These are phyloP conservation scores for Apis laboriosa DNA, from an alignment of 1,140 invertebrate species.

Conservation along the genomic window DNA sequence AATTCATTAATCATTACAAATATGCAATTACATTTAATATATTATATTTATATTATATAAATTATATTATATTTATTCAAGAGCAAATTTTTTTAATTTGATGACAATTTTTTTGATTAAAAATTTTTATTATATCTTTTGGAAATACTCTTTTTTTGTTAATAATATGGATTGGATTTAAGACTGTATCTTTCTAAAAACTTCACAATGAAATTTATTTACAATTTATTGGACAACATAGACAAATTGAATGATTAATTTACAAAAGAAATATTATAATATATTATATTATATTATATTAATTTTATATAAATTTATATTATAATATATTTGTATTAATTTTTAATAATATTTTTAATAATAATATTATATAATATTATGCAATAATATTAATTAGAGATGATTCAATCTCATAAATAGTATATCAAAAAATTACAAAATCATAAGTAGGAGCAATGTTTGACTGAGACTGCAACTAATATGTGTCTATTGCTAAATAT, in stretches of 20 bases:
- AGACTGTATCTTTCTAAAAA: neutral
- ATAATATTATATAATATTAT: too few relatives aligned
- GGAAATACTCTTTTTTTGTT: neutral
- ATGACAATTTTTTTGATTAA: constrained; percentile 10
- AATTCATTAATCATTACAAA: neutral
- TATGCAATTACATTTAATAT: neutral
- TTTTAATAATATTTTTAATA: neutral
- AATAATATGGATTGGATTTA: neutral
- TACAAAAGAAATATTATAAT: neutral
- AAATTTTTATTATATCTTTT: neutral
- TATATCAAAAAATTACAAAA: neutral
- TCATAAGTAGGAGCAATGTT: neutral
- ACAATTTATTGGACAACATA: too few relatives aligned
- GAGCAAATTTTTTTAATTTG: neutral
- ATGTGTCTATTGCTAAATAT: constrained; percentile 20
- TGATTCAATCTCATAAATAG: neutral
- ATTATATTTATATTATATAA: too few relatives aligned
- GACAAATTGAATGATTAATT: neutral
- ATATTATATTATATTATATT: neutral
- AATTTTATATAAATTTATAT: neutral
- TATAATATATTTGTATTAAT: neutral
- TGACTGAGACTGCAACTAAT: neutral
- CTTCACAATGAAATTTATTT: neutral
- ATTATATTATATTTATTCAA: neutral
- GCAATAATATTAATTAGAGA: neutral